These are phyloP conservation scores for Peromyscus eremicus DNA, from an alignment of 2,797 vertebrate genomes.

Conservation along the genomic window DNA sequence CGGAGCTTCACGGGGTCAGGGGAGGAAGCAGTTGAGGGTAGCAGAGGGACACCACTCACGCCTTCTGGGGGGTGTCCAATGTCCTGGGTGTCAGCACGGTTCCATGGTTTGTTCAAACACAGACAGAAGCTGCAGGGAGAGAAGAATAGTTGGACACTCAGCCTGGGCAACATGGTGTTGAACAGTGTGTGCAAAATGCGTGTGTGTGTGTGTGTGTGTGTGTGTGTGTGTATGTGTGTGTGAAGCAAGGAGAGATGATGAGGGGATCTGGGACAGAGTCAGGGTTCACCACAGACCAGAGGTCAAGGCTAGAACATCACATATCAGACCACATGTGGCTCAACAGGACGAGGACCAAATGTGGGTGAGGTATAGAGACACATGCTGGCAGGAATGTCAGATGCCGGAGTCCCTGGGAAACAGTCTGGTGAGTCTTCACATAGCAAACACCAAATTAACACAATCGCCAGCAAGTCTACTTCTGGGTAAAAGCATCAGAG, in stretches of 20 bases:
- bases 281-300: not conserved
- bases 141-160: not conserved
- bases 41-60: not conserved
- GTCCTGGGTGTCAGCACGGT: fast-evolving
- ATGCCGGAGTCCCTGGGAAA: no score
- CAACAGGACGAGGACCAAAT: not conserved
- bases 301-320: not conserved
- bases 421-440: not conserved
- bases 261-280: not conserved
- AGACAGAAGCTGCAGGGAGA: conserved; percentile 73
- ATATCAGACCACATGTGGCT: no score
- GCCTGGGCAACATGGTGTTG: fast-evolving
- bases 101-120: conserved; percentile 75
- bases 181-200: no score
- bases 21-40: fast-evolving
- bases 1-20: conserved; percentile 48
- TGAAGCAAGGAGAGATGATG: not conserved
- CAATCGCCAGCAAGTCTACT: no score
- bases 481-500: not conserved
- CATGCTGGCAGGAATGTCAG: not conserved
- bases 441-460: not conserved
- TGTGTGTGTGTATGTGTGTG: not conserved
- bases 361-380: no score
- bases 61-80: not conserved
- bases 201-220: not conserved